phyloP scores from a whole-genome alignment of 2,797 vertebrate species.

The Sebastes alutus region DNA sequence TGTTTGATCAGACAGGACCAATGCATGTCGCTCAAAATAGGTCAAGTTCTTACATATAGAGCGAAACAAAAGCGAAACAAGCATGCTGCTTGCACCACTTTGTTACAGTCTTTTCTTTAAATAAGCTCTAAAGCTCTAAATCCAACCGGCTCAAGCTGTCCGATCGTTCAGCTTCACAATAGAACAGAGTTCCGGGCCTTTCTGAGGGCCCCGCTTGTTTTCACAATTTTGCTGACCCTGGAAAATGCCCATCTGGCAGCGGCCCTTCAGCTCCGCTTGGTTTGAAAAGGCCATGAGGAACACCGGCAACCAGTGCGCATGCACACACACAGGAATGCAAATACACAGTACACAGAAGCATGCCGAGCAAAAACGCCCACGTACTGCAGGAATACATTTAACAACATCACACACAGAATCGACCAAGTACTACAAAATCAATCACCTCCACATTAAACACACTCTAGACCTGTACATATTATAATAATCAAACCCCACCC shows the following conservation, averaged over 20 bases:
- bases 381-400: not conserved
- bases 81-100: slow-evolving; percentile 62
- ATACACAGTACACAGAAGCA: slow-evolving; percentile 33
- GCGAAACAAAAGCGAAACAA: slow-evolving; percentile 44
- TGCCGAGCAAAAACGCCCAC: slow-evolving; percentile 8
- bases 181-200: slow-evolving; percentile 76
- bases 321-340: slow-evolving; percentile 42
- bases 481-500: slow-evolving; percentile 40
- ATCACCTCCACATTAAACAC: not conserved
- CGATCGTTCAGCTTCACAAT: slow-evolving; percentile 71
- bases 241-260: slow-evolving; percentile 81
- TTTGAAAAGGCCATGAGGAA: slow-evolving; percentile 62
- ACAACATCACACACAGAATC: not conserved
- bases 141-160: slow-evolving; percentile 75
- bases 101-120: slow-evolving; percentile 73
- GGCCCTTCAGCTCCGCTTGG: slow-evolving; percentile 53
- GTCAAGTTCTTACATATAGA: slow-evolving; percentile 30
- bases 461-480: not conserved
- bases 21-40: slow-evolving; percentile 23
- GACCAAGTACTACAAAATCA: not conserved
- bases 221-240: slow-evolving; percentile 80
- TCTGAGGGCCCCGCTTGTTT: slow-evolving; percentile 76
- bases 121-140: slow-evolving; percentile 81
- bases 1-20: slow-evolving; percentile 21
- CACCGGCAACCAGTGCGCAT: slow-evolving; percentile 44